Conservation (phyloP, 2,797 vertebrate genomes). For the Sebastes dallii region DNA sequence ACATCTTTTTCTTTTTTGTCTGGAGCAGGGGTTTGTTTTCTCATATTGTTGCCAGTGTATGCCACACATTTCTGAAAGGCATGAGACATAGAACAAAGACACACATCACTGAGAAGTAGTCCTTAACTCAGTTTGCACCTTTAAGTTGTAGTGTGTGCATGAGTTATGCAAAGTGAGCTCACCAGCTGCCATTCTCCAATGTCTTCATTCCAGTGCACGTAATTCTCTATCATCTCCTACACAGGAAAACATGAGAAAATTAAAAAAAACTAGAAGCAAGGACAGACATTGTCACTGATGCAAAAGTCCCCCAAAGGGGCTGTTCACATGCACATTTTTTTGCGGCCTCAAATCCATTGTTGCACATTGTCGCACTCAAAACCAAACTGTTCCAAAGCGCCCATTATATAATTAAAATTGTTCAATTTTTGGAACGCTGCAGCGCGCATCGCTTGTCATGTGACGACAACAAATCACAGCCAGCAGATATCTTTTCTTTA, state of each 20-base stretch:
- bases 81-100: background rate
- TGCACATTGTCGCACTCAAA: too few species aligned
- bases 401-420: too few species aligned
- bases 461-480: too few species aligned
- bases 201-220: constrained; percentile 99
- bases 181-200: constrained; percentile 99
- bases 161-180: constrained; percentile 55
- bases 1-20: constrained; percentile 99
- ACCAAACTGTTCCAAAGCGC: too few species aligned
- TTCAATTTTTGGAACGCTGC: too few species aligned
- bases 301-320: background rate
- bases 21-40: constrained; percentile 94
- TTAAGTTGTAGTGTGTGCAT: background rate
- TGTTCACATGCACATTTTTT: too few species aligned
- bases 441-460: too few species aligned
- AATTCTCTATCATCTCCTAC: constrained; percentile 99
- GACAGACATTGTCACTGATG: background rate
- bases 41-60: constrained; percentile 99
- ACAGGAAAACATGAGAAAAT: constrained; percentile 34
- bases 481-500: too few species aligned
- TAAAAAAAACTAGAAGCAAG: background rate
- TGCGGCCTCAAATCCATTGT: too few species aligned
- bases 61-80: constrained; percentile 95
- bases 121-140: background rate
- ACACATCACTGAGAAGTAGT: background rate